These are phyloP conservation scores for Tursiops truncatus DNA, from an alignment of 2,113 vertebrate genomes.

Conservation along the genomic window DNA sequence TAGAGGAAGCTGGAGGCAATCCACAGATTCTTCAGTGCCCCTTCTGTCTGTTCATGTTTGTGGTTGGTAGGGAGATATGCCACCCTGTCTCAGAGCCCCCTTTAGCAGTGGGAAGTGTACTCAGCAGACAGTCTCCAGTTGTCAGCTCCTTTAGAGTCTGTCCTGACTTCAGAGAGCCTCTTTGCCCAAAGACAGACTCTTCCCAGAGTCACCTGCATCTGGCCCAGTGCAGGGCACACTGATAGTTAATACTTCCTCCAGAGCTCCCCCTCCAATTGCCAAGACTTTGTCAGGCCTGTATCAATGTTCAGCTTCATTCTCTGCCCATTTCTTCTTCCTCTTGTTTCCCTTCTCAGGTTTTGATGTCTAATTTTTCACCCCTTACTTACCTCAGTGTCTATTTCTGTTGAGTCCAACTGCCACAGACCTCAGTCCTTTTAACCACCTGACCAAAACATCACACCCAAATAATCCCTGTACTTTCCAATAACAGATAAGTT, in stretches of 20 bases:
- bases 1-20: not conserved
- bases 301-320: not conserved
- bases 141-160: not conserved
- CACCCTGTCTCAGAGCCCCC: not conserved
- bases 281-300: not conserved
- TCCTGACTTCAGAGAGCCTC: too few species aligned
- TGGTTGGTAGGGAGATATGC: not conserved
- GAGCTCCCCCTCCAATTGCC: not conserved
- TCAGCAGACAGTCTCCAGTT: too few species aligned
- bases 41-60: not conserved
- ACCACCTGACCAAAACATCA: not conserved
- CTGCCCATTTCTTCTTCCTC: not conserved
- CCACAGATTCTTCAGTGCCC: not conserved
- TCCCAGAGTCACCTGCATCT: not conserved
- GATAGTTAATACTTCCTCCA: not conserved
- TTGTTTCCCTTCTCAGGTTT: not conserved
- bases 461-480: not conserved
- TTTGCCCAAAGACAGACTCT: not conserved
- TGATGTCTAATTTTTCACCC: not conserved
- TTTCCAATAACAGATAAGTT: not conserved
- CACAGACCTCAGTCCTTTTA: not conserved
- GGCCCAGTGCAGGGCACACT: not conserved
- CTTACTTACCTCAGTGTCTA: not conserved
- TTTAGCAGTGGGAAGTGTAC: accelerated
- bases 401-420: not conserved